Evolutionary conservation across 2,797 vertebrate species (phyloP), one percentile per base, ranked within the genome.

Genomic region (Gobio occitaniae): DNA sequence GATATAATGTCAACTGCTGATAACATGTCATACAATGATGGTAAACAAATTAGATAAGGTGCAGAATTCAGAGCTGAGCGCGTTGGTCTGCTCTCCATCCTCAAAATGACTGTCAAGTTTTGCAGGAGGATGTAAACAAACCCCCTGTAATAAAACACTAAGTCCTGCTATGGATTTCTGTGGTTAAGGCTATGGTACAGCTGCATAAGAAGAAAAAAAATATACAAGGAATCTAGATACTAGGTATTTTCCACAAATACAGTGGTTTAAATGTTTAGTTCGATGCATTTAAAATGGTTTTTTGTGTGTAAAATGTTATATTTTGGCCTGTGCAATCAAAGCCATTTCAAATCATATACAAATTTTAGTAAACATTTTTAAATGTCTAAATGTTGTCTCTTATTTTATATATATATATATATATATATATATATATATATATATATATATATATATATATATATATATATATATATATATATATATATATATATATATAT

Each of bases 121-220:
- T 38, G 66, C 75, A 61, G 36, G 38, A 78, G 65, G 83, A 84
- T 84, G 83, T 84, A 84, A 84, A 84, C 83, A 84, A 47, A 77
- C 25, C 16, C 21, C 25, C 52, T 44, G 32, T 61, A 78, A 78
- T 71, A 71, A 78, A 59, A 48, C 25, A 15, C 25, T 5, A 8
- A 44, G 48, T 48, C 82, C 72, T 68, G 77, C 61, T 68, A 44
- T 66, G 72, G 82, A 44, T 32, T 3, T 41, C n/a, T 41, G 56
- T 32, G 36, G 48, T 66, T 47, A 12, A 48, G 48, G 61, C 2
- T 32, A 41, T n/a, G 47, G 38, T 10, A 76, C 36, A 56, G 8
- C 65, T 25, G 19, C 29, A 21, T 7, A 11, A 50, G 5, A 21
- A 21, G 9, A 5, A 56, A 3, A 36, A 2, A 4, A 4, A 44